Conservation (phyloP, 2,797 vertebrate species). For the Carapus acus region DNA sequence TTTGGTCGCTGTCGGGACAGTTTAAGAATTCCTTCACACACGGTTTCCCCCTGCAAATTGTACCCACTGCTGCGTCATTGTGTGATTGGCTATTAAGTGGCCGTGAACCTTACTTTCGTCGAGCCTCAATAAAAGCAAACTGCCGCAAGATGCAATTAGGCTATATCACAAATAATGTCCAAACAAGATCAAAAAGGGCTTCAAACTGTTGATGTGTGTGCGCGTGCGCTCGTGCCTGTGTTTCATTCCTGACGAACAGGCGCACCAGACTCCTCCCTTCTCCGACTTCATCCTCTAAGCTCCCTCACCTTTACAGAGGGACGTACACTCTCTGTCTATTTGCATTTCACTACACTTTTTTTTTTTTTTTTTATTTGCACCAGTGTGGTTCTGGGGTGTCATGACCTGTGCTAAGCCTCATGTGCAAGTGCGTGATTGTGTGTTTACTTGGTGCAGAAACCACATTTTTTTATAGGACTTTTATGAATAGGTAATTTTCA, state of each 20-base stretch:
- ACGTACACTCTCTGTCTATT: slow-evolving; percentile 17
- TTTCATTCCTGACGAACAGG: slow-evolving; percentile 6
- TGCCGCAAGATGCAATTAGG: slow-evolving; percentile 28
- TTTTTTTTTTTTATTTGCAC: no score
- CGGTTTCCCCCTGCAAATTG: slow-evolving; percentile 17
- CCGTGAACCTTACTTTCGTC: slow-evolving; percentile 64
- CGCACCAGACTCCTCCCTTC: slow-evolving; percentile 16
- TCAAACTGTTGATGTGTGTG: slow-evolving; percentile 38
- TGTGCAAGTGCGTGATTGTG: slow-evolving; percentile 51
- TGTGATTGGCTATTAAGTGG: slow-evolving; percentile 54
- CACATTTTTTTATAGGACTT: slow-evolving; percentile 47
- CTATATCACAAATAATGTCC: slow-evolving; percentile 28
- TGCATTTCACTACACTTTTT: slow-evolving; percentile 36
- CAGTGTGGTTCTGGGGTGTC: slow-evolving; percentile 40
- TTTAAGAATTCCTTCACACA: slow-evolving; percentile 8
- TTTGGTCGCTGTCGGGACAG: slow-evolving; percentile 12
- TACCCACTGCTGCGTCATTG: slow-evolving; percentile 30
- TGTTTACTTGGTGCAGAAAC: slow-evolving; percentile 26
- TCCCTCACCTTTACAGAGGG: slow-evolving; percentile 25
- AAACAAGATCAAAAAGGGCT: slow-evolving; percentile 47
- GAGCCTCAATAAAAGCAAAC: slow-evolving; percentile 39
- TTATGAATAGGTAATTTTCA: slow-evolving; percentile 34
- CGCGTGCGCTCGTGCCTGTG: neutral
- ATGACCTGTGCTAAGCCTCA: slow-evolving; percentile 44
- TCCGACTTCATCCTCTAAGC: slow-evolving; percentile 6